Conservation (phyloP, 2,797 vertebrate species). For the Cyprinodon diabolis region DNA sequence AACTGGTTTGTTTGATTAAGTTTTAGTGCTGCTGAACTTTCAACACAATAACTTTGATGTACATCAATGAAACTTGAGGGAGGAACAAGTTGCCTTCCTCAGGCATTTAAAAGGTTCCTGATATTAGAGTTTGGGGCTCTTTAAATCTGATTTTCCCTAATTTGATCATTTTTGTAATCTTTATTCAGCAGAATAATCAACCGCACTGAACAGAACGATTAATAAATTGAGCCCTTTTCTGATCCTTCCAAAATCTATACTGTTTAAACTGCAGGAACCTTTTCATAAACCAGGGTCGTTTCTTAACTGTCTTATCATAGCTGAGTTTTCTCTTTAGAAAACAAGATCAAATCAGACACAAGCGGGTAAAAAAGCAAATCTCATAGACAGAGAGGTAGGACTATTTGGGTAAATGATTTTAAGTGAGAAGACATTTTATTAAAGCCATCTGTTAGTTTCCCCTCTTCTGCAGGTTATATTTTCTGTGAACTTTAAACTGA, state of each 20-base stretch:
- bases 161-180: too few species aligned
- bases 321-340: neutral
- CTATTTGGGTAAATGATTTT: neutral
- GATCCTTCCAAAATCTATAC: too few species aligned
- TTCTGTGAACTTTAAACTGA: neutral
- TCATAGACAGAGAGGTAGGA: neutral
- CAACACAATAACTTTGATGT: neutral
- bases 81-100: neutral
- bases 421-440: neutral
- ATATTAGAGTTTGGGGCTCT: too few species aligned
- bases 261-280: too few species aligned
- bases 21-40: neutral
- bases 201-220: too few species aligned
- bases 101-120: neutral
- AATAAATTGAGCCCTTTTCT: too few species aligned
- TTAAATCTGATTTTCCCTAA: too few species aligned
- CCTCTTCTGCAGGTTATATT: too few species aligned
- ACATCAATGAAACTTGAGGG: neutral
- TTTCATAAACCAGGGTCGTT: neutral
- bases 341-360: neutral
- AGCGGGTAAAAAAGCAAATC: neutral
- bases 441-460: neutral
- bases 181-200: too few species aligned
- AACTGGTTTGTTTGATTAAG: neutral
- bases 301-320: too few species aligned